A percentile compares a stretch with the other conserved stretches of the same genome.
Evolutionary conservation across 1,140 invertebrate genomes (phyloP).

Genomic region (Ips typographus): DNA sequence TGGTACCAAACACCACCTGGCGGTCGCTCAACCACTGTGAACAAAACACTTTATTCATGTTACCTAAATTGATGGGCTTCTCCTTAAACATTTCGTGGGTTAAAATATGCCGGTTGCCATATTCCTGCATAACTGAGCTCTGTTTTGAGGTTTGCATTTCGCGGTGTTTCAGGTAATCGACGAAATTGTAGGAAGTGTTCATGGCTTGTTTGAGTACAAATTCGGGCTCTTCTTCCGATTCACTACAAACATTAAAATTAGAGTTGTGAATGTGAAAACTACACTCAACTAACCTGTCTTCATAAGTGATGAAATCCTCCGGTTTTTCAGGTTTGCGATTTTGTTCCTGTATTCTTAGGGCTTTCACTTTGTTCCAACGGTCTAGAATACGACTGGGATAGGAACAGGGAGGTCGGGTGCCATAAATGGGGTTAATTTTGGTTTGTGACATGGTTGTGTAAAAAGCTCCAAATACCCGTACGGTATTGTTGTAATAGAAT

Average conservation of each 20-base stretch:
- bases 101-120: slow-evolving; percentile 81
- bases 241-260: slow-evolving; percentile 51
- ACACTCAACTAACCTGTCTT: slow-evolving; percentile 57
- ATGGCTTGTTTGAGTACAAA: slow-evolving; percentile 70
- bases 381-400: slow-evolving; percentile 70
- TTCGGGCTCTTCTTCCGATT: slow-evolving; percentile 76
- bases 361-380: slow-evolving; percentile 65
- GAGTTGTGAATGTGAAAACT: background rate
- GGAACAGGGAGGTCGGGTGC: slow-evolving; percentile 72
- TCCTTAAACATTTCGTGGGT: slow-evolving; percentile 87
- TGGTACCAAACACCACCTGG: slow-evolving; percentile 94
- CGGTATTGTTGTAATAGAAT: too few relatives aligned
- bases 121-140: slow-evolving; percentile 61
- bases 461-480: too few relatives aligned
- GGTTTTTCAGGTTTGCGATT: slow-evolving; percentile 79
- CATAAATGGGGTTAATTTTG: slow-evolving; percentile 60
- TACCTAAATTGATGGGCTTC: slow-evolving; percentile 76
- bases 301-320: slow-evolving; percentile 86
- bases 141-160: slow-evolving; percentile 72
- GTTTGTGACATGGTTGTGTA: slow-evolving; percentile 57
- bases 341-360: slow-evolving; percentile 63
- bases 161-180: slow-evolving; percentile 77
- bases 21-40: slow-evolving; percentile 93
- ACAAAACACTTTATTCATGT: slow-evolving; percentile 95
- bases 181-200: slow-evolving; percentile 81